Evolutionary conservation across 2,113 vertebrate genomes (phyloP).

Genomic region (Turdus rufiventris): DNA sequence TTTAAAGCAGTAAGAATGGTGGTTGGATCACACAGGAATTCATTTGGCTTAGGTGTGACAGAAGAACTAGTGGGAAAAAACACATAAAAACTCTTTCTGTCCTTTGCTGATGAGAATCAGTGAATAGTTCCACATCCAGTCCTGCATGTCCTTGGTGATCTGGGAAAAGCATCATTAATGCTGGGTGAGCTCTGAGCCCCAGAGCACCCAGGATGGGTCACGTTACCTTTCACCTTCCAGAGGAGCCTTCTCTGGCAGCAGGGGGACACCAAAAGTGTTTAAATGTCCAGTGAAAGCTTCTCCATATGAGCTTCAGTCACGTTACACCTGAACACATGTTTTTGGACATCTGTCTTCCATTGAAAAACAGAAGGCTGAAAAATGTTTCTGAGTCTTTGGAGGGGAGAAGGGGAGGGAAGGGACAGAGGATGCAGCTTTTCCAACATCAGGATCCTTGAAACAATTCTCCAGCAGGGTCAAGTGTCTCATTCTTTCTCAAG

Average conservation of each 20-base stretch:
- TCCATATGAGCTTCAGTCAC: neutral
- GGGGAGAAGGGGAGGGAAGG: neutral
- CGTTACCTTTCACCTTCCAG: neutral
- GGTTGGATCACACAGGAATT: neutral
- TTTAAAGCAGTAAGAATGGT: neutral
- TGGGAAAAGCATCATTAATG: neutral
- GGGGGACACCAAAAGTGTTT: neutral
- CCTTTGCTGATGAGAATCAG: neutral
- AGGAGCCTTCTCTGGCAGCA: neutral
- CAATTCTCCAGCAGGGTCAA: neutral
- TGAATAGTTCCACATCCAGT: neutral
- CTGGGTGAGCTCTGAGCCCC: neutral
- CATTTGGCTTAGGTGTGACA: neutral
- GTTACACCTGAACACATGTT: neutral
- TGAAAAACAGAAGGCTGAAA: conserved; percentile 21
- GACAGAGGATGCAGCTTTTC: neutral
- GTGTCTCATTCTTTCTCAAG: neutral
- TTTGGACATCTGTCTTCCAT: conserved; percentile 15
- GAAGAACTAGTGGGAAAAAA: neutral
- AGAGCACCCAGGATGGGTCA: neutral
- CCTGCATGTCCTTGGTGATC: fast-evolving
- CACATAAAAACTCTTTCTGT: neutral
- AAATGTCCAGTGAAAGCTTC: neutral
- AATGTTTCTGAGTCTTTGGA: neutral
- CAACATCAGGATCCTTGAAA: neutral